These are phyloP conservation scores for Biston stratarius DNA, from an alignment of 2,888 invertebrate species.

Conservation along the genomic window DNA sequence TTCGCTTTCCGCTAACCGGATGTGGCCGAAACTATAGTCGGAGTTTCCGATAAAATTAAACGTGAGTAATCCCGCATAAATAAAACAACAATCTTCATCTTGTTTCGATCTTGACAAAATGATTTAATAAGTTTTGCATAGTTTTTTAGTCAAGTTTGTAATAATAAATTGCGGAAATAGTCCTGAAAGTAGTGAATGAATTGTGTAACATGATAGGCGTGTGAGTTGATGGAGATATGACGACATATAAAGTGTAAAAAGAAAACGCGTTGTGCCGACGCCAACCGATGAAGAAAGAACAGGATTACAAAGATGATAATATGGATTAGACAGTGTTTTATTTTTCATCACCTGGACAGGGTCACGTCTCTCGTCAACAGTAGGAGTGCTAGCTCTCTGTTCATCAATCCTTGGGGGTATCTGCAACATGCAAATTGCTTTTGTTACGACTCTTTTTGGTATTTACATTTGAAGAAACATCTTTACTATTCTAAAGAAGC, in stretches of 20 bases:
- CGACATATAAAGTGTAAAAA: background rate
- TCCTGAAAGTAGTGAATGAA: background rate
- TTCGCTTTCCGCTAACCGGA: no score
- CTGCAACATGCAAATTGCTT: constrained; percentile 48
- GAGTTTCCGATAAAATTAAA: no score
- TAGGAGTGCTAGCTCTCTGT: constrained; percentile 90
- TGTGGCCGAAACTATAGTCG: no score
- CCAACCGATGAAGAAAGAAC: background rate
- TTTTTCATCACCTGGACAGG: constrained; percentile 67
- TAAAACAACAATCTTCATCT: no score
- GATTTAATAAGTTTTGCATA: no score
- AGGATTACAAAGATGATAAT: background rate
- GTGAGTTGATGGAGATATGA: background rate
- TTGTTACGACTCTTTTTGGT: background rate
- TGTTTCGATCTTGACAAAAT: no score
- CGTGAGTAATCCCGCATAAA: no score
- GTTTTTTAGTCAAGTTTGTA: no score
- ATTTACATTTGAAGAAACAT: background rate
- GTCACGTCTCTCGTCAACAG: constrained; percentile 87
- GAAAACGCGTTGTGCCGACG: background rate
- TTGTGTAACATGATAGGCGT: background rate
- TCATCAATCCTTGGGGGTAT: constrained; percentile 80
- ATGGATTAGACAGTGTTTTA: background rate
- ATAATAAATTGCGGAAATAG: no score
- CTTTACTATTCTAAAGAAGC: no score